Conservation (phyloP, 2,797 vertebrate genomes). For the Selene dorsalis region DNA sequence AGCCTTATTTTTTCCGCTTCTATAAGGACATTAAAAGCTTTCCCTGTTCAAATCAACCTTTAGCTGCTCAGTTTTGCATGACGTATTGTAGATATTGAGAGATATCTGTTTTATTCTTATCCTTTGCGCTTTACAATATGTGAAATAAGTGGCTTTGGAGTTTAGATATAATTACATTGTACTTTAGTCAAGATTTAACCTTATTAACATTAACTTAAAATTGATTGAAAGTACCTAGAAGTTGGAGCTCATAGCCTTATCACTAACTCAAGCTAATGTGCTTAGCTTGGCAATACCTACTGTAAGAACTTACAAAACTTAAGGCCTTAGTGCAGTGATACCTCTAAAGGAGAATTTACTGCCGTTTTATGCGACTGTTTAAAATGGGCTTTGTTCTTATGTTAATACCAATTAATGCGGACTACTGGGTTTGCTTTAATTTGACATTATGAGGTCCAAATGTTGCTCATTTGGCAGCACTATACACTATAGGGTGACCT, state of each 20-base stretch:
- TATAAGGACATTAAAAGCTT: slow-evolving; percentile 56
- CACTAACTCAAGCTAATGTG: slow-evolving; percentile 46
- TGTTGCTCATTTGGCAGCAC: slow-evolving; percentile 63
- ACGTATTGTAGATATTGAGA: slow-evolving; percentile 65
- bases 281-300: slow-evolving; percentile 37
- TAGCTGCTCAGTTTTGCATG: slow-evolving; percentile 79
- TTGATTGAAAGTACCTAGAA: slow-evolving; percentile 22
- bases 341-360: slow-evolving; percentile 47
- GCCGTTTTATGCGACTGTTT: slow-evolving; percentile 27
- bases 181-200: slow-evolving; percentile 26
- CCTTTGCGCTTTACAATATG: slow-evolving; percentile 58
- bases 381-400: slow-evolving; percentile 38
- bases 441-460: slow-evolving; percentile 55
- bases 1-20: slow-evolving; percentile 72
- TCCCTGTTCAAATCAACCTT: slow-evolving; percentile 66
- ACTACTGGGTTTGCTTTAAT: slow-evolving; percentile 50
- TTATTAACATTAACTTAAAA: slow-evolving; percentile 18
- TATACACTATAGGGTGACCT: slow-evolving; percentile 52
- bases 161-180: slow-evolving; percentile 35
- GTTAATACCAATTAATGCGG: slow-evolving; percentile 38
- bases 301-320: slow-evolving; percentile 25
- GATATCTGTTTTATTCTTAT: slow-evolving; percentile 56
- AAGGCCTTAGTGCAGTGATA: slow-evolving; percentile 36
- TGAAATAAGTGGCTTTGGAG: slow-evolving; percentile 53
- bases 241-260: slow-evolving; percentile 25